These are phyloP conservation scores for Anarhynchus alexandrinus DNA, from an alignment of 2,113 vertebrate species.

Conservation along the genomic window DNA sequence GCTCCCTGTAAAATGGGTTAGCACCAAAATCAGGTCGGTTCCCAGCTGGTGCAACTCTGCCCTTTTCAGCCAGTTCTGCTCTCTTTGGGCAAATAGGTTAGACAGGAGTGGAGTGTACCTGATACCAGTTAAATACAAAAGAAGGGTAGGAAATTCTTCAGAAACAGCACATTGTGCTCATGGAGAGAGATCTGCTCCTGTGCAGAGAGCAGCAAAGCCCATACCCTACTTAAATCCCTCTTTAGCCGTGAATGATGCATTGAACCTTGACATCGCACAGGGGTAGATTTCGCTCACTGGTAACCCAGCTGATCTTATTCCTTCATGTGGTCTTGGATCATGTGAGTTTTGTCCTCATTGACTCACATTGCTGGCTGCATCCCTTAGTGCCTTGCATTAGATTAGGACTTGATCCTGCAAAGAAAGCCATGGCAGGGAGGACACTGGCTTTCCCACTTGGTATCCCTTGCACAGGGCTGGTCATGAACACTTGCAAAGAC, in stretches of 20 bases:
- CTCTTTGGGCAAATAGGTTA: background rate
- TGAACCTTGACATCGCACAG: constrained; percentile 15
- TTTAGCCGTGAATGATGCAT: background rate
- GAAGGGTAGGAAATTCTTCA: background rate
- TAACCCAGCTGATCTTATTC: background rate
- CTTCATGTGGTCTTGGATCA: background rate
- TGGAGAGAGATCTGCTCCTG: background rate
- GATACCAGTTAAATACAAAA: background rate
- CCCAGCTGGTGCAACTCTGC: background rate
- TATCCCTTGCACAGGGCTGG: background rate
- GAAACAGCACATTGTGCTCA: background rate
- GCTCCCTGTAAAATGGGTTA: background rate
- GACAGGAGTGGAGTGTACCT: background rate
- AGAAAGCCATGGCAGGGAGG: background rate
- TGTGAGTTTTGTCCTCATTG: background rate
- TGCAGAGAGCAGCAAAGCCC: background rate
- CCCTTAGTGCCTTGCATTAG: background rate
- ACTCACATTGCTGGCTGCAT: background rate
- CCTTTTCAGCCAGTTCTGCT: background rate
- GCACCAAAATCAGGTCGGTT: background rate
- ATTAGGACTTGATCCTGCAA: background rate
- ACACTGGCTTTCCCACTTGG: background rate
- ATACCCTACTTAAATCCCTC: background rate
- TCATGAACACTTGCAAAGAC: background rate
- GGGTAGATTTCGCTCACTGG: background rate